Conservation (phyloP, 1,140 invertebrate genomes). For the Drosophila micromelanica region DNA sequence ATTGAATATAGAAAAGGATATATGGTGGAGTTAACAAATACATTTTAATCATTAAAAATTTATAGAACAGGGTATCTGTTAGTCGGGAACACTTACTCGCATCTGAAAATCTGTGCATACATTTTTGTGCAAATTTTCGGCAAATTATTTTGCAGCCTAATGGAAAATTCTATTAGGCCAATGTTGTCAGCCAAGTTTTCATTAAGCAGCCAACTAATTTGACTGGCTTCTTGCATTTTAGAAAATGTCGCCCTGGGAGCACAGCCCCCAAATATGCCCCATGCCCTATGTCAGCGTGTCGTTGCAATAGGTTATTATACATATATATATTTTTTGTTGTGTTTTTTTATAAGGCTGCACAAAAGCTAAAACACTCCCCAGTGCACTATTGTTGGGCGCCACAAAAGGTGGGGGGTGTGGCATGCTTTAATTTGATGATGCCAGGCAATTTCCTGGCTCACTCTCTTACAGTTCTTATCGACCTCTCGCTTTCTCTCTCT, state of each 20-base stretch:
- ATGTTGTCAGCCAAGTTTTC: too few species aligned
- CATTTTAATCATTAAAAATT: too few species aligned
- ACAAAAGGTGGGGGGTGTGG: conserved; percentile 7
- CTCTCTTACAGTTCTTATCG: neutral
- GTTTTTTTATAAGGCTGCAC: conserved; percentile 32
- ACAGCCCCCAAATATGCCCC: neutral
- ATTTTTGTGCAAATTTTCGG: conserved; percentile 1
- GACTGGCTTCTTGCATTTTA: conserved; percentile 37
- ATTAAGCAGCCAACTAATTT: conserved; percentile 71
- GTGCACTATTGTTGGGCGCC: conserved; percentile 68
- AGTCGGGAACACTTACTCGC: neutral
- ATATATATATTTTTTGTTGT: too few species aligned
- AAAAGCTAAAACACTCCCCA: conserved; percentile 69
- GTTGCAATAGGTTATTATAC: conserved; percentile 60
- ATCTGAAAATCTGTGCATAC: conserved; percentile 14
- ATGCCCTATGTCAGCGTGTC: conserved; percentile 7
- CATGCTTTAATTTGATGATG: conserved; percentile 79
- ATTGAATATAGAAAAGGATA: neutral
- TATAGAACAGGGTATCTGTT: neutral
- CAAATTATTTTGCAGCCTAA: conserved; percentile 34
- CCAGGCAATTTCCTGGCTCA: conserved; percentile 28
- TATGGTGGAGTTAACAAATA: too few species aligned
- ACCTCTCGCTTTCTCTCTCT: neutral
- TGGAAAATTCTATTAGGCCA: conserved; percentile 72
- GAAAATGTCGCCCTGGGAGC: conserved; percentile 23